These are phyloP conservation scores for Oasisia sp. DNA, from an alignment of 2,888 invertebrate genomes.

Conservation along the genomic window DNA sequence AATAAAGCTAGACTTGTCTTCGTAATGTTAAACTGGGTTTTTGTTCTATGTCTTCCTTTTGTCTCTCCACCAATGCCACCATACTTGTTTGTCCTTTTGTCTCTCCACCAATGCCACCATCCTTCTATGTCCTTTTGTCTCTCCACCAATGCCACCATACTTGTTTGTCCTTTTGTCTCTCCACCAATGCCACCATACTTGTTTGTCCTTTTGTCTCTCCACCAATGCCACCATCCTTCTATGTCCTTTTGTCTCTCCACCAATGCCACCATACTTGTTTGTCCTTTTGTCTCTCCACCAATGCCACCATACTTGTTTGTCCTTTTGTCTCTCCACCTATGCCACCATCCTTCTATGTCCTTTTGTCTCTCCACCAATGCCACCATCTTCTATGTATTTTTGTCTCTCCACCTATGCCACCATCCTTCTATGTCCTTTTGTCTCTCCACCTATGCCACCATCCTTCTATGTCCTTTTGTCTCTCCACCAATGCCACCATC, in stretches of 20 bases:
- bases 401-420: neutral
- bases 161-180: neutral
- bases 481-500: neutral
- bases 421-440: neutral
- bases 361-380: neutral
- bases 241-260: neutral
- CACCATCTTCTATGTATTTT: neutral
- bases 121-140: neutral
- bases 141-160: neutral
- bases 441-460: neutral
- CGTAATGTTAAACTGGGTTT: neutral
- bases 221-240: neutral
- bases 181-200: neutral
- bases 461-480: neutral
- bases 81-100: no score
- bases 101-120: neutral
- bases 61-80: no score
- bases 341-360: no score
- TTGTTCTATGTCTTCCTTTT: neutral
- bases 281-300: no score
- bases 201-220: neutral
- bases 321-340: no score
- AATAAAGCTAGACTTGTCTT: neutral
- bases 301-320: no score
- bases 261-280: neutral